Base-by-base conservation (phyloP, 2,888 invertebrate genomes). In the Acrobeloides nanus region DNA sequence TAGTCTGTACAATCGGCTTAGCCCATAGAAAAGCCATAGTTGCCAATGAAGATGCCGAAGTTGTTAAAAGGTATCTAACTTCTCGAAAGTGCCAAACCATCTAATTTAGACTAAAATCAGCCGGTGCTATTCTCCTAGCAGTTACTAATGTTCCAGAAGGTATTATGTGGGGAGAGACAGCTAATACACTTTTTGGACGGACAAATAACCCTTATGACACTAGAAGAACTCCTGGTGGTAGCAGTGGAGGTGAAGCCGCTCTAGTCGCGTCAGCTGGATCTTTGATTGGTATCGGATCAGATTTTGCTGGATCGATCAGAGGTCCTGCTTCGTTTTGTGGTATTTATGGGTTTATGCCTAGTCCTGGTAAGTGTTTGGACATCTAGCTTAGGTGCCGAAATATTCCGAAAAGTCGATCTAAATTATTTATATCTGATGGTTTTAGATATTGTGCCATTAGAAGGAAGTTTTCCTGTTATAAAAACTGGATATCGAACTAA, bases 151-250 rank as follows among this genome's bases (percentile, higher is more conserved):
- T 39, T 5, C 39, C 39, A 7, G 39, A 39, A 33, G 39, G 7
- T 7, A 29, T 23, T 15, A 25, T 39, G 6, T 12, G n/a, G 71
- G 87, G 86, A 73, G 89, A 90, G 76, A 84, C 85, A 7, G 81
- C 80, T 40, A 89, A 87, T 74, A 80, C 82, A 43, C 77, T 87
- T 0, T 55, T 20, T 18, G 51, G 51, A 4, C 55, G 51, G 15
- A 51, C 51, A 10, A 15, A n/a, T 4, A 59, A 51, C 25, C 51
- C 51, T 18, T 51, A 58, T 35, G 56, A 51, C 26, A 4, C 37
- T 18, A 23, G 56, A 5, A 8, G 68, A 10, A 62, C 65, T 3
- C 75, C 76, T 1, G 78, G 79, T 4, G 79, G 79, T 1, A 78
- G 78, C 1, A 75, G 75, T 1, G 76, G 78, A 2, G 79, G 76